These are phyloP conservation scores for Heliconius ethilla DNA, from an alignment of 2,888 invertebrate genomes.

Conservation along the genomic window DNA sequence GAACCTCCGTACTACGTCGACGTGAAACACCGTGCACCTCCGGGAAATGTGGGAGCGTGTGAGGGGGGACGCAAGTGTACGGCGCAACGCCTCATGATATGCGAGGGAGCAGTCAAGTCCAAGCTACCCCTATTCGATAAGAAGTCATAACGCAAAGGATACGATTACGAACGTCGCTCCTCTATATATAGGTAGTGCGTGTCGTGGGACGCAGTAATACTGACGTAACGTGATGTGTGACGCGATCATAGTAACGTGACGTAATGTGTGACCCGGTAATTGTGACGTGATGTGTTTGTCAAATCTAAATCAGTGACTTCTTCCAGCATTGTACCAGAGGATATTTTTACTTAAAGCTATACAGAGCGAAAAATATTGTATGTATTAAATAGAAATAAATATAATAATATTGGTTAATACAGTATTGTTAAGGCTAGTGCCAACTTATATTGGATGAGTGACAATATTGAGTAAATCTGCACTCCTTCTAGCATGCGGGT, in stretches of 20 bases:
- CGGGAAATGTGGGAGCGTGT: slow-evolving; percentile 42
- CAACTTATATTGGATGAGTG: slow-evolving; percentile 42
- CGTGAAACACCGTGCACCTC: slow-evolving; percentile 49
- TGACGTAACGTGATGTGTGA: slow-evolving; percentile 7
- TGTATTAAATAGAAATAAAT: slow-evolving; percentile 30
- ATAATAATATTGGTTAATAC: slow-evolving; percentile 17
- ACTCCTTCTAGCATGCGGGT: slow-evolving; percentile 40
- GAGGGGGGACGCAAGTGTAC: slow-evolving; percentile 68
- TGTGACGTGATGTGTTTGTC: slow-evolving; percentile 16
- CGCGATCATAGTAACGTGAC: background rate
- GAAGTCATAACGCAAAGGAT: slow-evolving; percentile 62
- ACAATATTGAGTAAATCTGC: slow-evolving; percentile 35
- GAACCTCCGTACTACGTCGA: slow-evolving; percentile 54
- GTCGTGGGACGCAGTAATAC: background rate
- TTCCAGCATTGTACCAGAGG: slow-evolving; percentile 17
- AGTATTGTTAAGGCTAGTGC: slow-evolving; percentile 51
- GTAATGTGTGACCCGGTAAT: background rate
- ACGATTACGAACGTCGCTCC: slow-evolving; percentile 39
- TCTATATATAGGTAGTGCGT: slow-evolving; percentile 31
- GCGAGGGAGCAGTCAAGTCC: slow-evolving; percentile 93
- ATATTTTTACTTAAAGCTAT: slow-evolving; percentile 24
- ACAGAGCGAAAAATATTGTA: slow-evolving; percentile 2
- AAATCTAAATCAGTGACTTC: slow-evolving; percentile 8
- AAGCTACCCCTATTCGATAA: slow-evolving; percentile 93
- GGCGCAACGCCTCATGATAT: slow-evolving; percentile 87